Evolutionary conservation across 2,888 invertebrate genomes (phyloP).

Genomic region (Drosophila kuntzei): DNA sequence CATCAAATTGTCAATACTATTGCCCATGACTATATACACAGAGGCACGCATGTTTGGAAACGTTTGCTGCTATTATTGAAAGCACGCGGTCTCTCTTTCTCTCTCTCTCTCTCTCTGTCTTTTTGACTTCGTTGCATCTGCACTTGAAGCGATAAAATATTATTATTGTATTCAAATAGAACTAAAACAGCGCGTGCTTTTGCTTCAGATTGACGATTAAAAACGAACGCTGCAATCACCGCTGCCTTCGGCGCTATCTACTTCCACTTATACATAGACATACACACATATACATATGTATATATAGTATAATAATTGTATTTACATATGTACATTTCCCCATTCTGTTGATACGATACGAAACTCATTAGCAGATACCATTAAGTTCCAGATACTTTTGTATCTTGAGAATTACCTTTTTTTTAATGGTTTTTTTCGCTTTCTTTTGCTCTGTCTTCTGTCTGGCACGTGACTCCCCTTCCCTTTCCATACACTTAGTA

Average conservation of each 20-base stretch:
- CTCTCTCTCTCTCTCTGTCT: neutral
- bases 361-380: constrained; percentile 41
- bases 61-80: neutral
- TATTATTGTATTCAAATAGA: constrained; percentile 45
- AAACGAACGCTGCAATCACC: constrained; percentile 29
- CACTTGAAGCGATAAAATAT: constrained; percentile 41
- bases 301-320: neutral
- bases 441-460: neutral
- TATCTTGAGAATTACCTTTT: constrained; percentile 13
- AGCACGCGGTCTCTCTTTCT: neutral
- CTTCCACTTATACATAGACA: constrained; percentile 29
- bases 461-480: constrained; percentile 6
- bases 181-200: constrained; percentile 36
- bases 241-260: constrained; percentile 17
- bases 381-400: constrained; percentile 23
- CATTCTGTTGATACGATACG: constrained; percentile 28
- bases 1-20: neutral
- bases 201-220: constrained; percentile 33
- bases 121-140: constrained; percentile 13
- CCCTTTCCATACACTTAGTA: neutral
- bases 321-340: constrained; percentile 9
- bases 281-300: neutral
- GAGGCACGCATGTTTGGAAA: neutral
- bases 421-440: constrained; percentile 23
- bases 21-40: neutral